Evolutionary conservation across 1,140 invertebrate genomes (phyloP).

Genomic region (Trichoplusia ni): DNA sequence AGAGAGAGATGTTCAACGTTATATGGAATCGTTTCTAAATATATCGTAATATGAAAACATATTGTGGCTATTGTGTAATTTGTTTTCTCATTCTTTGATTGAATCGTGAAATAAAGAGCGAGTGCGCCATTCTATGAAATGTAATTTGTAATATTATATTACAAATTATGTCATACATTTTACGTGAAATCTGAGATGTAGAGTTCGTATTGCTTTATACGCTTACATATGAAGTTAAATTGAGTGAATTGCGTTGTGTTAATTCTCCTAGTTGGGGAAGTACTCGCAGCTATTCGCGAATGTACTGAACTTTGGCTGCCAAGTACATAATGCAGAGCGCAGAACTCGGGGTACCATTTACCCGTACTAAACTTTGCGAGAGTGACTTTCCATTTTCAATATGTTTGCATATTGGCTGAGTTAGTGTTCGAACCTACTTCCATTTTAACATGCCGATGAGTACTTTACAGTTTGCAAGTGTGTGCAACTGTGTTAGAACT

Average conservation of each 20-base stretch:
- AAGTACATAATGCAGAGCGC: background rate
- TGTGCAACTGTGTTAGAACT: constrained; percentile 13
- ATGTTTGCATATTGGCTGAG: constrained; percentile 42
- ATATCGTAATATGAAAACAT: too few species aligned
- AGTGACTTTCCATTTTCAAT: constrained; percentile 46
- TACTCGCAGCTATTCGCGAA: constrained; percentile 2
- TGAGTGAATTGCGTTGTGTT: background rate
- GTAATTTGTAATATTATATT: too few species aligned
- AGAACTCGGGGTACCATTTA: constrained; percentile 16
- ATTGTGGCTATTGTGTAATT: too few species aligned
- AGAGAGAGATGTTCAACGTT: too few species aligned
- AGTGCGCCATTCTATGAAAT: too few species aligned
- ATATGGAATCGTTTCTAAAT: too few species aligned
- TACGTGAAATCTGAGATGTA: too few species aligned
- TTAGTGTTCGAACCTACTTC: constrained; percentile 21
- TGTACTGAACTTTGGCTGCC: constrained; percentile 1
- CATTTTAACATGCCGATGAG: constrained; percentile 23
- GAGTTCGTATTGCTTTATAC: too few species aligned
- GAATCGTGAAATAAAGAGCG: too few species aligned
- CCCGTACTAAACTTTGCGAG: constrained; percentile 26
- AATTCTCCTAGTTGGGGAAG: constrained; percentile 6
- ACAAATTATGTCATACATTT: too few species aligned
- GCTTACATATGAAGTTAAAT: constrained; percentile 8
- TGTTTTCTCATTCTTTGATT: too few species aligned
- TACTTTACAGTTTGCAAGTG: constrained; percentile 6